Evolutionary conservation across 1,140 invertebrate genomes (phyloP), one percentile per base, ranked within the genome.

Genomic region (Scaptomyza graminum): DNA sequence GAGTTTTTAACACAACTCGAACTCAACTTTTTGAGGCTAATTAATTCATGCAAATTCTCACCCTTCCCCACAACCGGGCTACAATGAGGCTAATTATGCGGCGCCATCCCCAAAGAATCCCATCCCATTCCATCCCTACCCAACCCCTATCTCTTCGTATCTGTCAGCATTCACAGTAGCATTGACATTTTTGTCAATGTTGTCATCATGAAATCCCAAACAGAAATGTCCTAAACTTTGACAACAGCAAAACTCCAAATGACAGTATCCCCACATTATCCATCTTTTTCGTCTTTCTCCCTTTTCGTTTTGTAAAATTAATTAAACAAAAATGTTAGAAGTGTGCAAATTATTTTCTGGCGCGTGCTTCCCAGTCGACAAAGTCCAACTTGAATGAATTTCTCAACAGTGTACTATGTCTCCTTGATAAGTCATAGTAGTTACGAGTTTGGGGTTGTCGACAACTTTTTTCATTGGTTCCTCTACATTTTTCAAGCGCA

Each of bases 251-350:
- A 60, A 60, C 63, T 61, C 56, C 18, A n/a, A 46, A 34, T n/a
- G 34, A 67, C 55, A 55, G 43, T 52, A 47, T 49, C 5, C 16
- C 52, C 44, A 16, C 22, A 8, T 5, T 39, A 9, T 39, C 28
- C 25, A 25, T 67, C 56, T 43, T 47, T 67, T 62, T 52, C 16
- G 9, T 22, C 39, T 5, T 6, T 18, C 56, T 7, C 54, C 64
- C 49, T 60, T 62, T 68, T 55, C 64, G 52, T 74, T 70, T 69
- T 88, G 82, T 79, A 87, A 87, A 87, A 87, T 87, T 87, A 87
- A 87, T 87, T 87, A 87, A 87, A 87, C 83, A 88, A 88, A 87
- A 87, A 88, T 88, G 75, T 87, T 76, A 88, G 82, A 70, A 76
- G 74, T 73, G 83, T 76, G 82, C 82, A 88, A 79, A 82, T 82